Conservation (phyloP, 2,797 vertebrate genomes). For the Lophotriccus pileatus region DNA sequence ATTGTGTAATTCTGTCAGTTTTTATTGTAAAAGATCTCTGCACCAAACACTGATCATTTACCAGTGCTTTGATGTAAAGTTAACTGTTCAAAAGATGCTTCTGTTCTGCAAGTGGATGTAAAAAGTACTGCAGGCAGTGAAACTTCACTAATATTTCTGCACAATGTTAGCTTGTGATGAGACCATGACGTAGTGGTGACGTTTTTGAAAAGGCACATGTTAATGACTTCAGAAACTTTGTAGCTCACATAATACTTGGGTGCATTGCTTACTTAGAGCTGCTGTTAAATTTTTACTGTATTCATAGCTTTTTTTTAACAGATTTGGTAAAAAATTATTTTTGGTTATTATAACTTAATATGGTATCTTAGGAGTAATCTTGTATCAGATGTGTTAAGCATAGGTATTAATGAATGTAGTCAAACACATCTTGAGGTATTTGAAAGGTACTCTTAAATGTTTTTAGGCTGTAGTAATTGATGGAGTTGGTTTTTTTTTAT, state of each 20-base stretch:
- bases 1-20: neutral
- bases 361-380: neutral
- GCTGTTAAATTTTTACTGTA: neutral
- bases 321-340: neutral
- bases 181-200: neutral
- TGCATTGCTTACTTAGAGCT: neutral
- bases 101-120: neutral
- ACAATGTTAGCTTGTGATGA: neutral
- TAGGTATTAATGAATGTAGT: neutral
- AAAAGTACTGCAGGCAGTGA: neutral
- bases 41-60: neutral
- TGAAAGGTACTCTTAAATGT: neutral
- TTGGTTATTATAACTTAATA: neutral
- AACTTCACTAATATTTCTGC: neutral
- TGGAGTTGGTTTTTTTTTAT: neutral
- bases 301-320: neutral
- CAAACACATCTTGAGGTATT: neutral
- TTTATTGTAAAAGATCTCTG: neutral
- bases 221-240: neutral
- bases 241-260: neutral
- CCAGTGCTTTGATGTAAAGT: neutral
- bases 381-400: neutral
- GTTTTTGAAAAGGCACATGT: neutral
- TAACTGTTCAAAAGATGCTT: neutral
- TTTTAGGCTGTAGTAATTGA: neutral